Evolutionary conservation across 2,797 vertebrate species (phyloP).

Genomic region (Danio albolineatus): DNA sequence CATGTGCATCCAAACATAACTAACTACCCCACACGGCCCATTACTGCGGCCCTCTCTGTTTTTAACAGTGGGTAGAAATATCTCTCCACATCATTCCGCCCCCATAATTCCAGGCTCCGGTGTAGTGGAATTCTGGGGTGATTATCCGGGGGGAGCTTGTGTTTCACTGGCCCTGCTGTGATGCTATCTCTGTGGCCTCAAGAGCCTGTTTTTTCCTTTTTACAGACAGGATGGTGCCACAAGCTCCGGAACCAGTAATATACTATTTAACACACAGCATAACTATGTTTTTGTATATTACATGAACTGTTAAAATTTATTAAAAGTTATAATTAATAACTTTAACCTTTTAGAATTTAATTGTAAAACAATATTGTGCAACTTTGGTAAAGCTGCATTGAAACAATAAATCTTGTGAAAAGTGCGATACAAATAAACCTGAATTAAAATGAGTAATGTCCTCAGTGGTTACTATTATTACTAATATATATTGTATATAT

Average conservation of each 20-base stretch:
- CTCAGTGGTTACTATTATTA: slow-evolving; percentile 44
- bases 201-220: slow-evolving; percentile 52
- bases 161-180: slow-evolving; percentile 56
- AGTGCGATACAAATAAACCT: no score
- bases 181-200: slow-evolving; percentile 74
- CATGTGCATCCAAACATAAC: slow-evolving; percentile 27
- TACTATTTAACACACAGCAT: background rate
- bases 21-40: slow-evolving; percentile 25
- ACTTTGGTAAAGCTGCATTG: no score
- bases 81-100: slow-evolving; percentile 19
- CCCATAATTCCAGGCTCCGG: slow-evolving; percentile 42
- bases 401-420: no score
- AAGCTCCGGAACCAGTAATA: slow-evolving; percentile 70
- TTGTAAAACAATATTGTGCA: no score
- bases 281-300: no score
- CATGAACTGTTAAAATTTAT: no score
- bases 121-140: slow-evolving; percentile 49
- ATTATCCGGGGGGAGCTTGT: slow-evolving; percentile 47
- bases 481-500: no score
- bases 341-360: no score
- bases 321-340: no score
- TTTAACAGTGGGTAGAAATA: slow-evolving; percentile 32
- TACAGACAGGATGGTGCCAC: slow-evolving; percentile 78
- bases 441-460: slow-evolving; percentile 36
- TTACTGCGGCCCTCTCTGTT: slow-evolving; percentile 31